These are phyloP conservation scores for Drosophila putrida DNA, from an alignment of 2,888 invertebrate species.

Conservation along the genomic window DNA sequence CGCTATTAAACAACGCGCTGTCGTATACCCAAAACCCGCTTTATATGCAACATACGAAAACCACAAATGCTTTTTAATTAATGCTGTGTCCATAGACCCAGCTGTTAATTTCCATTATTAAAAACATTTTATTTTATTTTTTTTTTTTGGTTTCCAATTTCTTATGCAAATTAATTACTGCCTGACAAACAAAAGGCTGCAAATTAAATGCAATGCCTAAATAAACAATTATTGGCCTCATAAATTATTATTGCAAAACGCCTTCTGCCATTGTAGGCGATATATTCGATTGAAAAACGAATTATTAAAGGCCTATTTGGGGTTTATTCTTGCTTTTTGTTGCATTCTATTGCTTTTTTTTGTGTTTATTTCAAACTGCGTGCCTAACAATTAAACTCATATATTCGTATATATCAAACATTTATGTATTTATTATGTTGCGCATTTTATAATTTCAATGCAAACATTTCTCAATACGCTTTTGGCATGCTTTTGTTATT, in stretches of 20 bases:
- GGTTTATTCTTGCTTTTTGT: constrained; percentile 41
- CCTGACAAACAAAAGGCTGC: constrained; percentile 63
- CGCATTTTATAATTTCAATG: constrained; percentile 61
- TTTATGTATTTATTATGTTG: constrained; percentile 58
- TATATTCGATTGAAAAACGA: constrained; percentile 33
- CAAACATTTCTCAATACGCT: constrained; percentile 64
- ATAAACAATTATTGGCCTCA: constrained; percentile 58
- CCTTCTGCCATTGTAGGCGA: constrained; percentile 21
- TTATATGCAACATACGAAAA: constrained; percentile 45
- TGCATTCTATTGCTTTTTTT: constrained; percentile 12
- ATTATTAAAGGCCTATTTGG: constrained; percentile 43
- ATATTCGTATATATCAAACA: constrained; percentile 43
- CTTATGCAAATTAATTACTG: constrained; percentile 41
- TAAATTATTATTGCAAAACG: constrained; percentile 58
- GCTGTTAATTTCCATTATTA: constrained; percentile 49
- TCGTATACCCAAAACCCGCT: constrained; percentile 54
- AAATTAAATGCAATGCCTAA: constrained; percentile 61
- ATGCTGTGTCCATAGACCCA: constrained; percentile 46
- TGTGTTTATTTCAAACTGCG: constrained; percentile 33
- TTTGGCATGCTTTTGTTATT: constrained; percentile 70
- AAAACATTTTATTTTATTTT: constrained; percentile 7
- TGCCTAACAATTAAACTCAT: constrained; percentile 38
- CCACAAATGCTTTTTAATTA: constrained; percentile 71
- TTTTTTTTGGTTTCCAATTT: constrained; percentile 2
- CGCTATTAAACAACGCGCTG: constrained; percentile 55